Evolutionary conservation across 2,888 invertebrate species (phyloP), one percentile per base, ranked within the genome.

Genomic region (Acanthosepion esculentum): DNA sequence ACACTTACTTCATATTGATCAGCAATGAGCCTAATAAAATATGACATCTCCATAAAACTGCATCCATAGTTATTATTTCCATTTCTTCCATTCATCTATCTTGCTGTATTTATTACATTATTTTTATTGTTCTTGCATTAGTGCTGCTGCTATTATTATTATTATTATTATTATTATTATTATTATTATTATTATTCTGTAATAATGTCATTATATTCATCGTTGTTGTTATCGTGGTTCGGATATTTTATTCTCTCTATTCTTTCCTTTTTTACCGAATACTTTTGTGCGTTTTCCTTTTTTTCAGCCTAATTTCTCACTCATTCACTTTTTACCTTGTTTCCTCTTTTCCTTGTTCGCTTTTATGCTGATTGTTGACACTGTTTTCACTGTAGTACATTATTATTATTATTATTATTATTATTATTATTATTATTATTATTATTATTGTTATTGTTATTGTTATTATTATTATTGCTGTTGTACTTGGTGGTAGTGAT

Each of bases 51-150:
- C 78, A 78, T 78, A n/a, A 78, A 78, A n/a, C 78, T 33, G 15
- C 78, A n/a, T 78, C 78, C n/a, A 78, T 78, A 33, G n/a, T 78
- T 78, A n/a, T n/a, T n/a, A 78, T n/a, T 78, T 78, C 33, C n/a
- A 78, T 78, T 78, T 0, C 59, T 59, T 33, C n/a, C 4, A 78
- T 78, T 78, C 78, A n/a, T n/a, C 59, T 23, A 59, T 23, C 55
- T 55, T 59, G 59, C 0, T 23, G 59, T 78, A 78, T 78, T 78
- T 78, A 33, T 78, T 4, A 15, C 15, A 33, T 78, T 78, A n/a
- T 12, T 78, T 15, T n/a, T 8, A n/a, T n/a, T n/a, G n/a, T n/a
- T 4, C 3, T 2, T n/a, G n/a, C 0, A 12, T 8, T n/a, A 0
- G 12, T n/a, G 0, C 78, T 59, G 15, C n/a, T 33, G 12, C 18